These are phyloP conservation scores for Chloroceryle inda DNA, from an alignment of 2,797 vertebrate species.

Conservation along the genomic window DNA sequence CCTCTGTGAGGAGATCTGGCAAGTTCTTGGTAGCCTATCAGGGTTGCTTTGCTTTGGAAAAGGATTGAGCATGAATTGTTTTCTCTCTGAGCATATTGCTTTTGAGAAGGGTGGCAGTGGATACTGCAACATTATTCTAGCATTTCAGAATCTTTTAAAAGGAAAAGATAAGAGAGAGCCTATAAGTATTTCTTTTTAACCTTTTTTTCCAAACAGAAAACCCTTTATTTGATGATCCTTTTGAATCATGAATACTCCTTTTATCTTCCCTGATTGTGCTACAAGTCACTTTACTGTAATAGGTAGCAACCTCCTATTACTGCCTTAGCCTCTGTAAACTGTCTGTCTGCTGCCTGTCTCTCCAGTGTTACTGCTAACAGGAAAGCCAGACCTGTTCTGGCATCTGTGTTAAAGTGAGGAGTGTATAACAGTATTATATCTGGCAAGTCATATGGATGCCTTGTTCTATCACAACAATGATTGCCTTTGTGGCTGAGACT, in stretches of 20 bases:
- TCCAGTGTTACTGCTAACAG: neutral
- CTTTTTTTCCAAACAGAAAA: neutral
- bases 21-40: neutral
- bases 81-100: neutral
- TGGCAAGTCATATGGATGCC: conserved; percentile 48
- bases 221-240: neutral
- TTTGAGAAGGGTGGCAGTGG: neutral
- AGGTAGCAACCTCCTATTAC: neutral
- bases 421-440: neutral
- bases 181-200: neutral
- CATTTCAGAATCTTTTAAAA: neutral
- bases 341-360: neutral
- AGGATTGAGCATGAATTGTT: neutral
- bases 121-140: neutral
- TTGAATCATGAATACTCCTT: neutral
- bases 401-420: conserved; percentile 37
- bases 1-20: neutral
- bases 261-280: neutral
- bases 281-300: neutral
- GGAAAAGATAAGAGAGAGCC: neutral
- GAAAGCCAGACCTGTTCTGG: conserved; percentile 32
- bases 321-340: neutral
- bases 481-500: neutral
- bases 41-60: neutral
- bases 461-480: conserved; percentile 51